Percentiles rank a stretch among this genome's conserved stretches.
Evolutionary conservation across 2,797 vertebrate genomes (phyloP).

Genomic region (Xyrichtys novacula): DNA sequence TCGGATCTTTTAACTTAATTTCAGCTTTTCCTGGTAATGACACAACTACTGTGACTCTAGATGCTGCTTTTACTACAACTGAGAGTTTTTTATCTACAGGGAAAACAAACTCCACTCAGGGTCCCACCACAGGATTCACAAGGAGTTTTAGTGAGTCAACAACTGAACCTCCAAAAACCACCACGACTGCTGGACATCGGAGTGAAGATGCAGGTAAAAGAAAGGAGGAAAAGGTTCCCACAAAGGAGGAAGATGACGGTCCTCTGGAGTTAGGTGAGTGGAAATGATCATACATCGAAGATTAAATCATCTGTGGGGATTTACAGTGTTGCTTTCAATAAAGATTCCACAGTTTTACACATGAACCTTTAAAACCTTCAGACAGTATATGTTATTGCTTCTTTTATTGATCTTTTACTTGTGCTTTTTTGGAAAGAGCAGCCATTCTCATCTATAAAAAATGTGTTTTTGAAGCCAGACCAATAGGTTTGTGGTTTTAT

Average conservation of each 20-base stretch:
- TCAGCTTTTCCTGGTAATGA: neutral
- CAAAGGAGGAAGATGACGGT: constrained; percentile 47
- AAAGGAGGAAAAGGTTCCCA: constrained; percentile 18
- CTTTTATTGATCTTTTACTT: neutral
- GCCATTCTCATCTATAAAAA: neutral
- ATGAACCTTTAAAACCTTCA: neutral
- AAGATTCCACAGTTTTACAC: neutral
- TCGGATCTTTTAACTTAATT: neutral
- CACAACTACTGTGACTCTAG: neutral
- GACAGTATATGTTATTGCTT: neutral
- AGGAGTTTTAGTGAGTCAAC: constrained; percentile 33
- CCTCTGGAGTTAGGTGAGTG: constrained; percentile 71
- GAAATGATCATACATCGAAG: neutral
- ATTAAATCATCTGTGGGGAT: neutral
- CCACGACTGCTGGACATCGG: constrained; percentile 34
- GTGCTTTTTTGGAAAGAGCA: neutral
- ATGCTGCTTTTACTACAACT: neutral
- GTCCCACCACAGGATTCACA: constrained; percentile 25
- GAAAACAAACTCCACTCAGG: constrained; percentile 17
- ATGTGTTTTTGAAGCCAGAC: neutral
- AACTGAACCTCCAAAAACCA: constrained; percentile 15
- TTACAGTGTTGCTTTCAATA: neutral
- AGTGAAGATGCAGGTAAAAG: constrained; percentile 42
- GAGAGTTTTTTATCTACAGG: constrained; percentile 31
- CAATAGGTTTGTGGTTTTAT: neutral